Evolutionary conservation across 2,797 vertebrate species (phyloP).

Genomic region (Leontopithecus rosalia): DNA sequence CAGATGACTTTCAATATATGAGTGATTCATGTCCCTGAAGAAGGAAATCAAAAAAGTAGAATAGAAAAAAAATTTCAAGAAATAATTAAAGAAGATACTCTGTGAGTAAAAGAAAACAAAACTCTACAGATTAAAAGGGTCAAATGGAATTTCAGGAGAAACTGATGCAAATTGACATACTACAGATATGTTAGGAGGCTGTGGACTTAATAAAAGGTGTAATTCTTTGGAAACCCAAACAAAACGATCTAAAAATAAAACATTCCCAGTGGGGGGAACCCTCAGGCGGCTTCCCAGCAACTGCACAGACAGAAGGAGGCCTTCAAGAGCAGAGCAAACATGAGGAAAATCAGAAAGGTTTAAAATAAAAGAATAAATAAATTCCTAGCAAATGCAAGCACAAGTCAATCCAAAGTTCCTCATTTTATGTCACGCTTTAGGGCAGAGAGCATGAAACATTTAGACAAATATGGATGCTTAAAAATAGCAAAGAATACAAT

Average conservation of each 20-base stretch:
- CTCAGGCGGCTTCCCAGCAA: background rate
- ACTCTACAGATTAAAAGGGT: background rate
- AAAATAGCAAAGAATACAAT: background rate
- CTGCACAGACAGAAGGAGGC: background rate
- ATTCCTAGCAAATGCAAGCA: background rate
- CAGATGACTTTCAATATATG: background rate
- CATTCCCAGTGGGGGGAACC: too few species aligned
- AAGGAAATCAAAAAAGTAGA: background rate
- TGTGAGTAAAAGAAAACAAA: background rate
- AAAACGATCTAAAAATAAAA: background rate
- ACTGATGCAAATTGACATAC: background rate
- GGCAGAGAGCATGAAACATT: background rate
- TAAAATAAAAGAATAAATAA: background rate
- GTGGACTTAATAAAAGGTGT: background rate
- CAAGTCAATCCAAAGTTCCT: background rate
- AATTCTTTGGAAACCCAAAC: background rate
- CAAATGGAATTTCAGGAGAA: background rate
- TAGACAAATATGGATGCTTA: background rate
- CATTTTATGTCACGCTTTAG: background rate
- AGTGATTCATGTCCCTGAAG: background rate
- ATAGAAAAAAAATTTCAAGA: background rate
- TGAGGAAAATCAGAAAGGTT: background rate
- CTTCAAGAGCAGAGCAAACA: background rate
- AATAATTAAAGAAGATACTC: background rate
- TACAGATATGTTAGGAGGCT: background rate